phyloP scores from a whole-genome alignment of 2,113 vertebrate species.

The Solea senegalensis region DNA sequence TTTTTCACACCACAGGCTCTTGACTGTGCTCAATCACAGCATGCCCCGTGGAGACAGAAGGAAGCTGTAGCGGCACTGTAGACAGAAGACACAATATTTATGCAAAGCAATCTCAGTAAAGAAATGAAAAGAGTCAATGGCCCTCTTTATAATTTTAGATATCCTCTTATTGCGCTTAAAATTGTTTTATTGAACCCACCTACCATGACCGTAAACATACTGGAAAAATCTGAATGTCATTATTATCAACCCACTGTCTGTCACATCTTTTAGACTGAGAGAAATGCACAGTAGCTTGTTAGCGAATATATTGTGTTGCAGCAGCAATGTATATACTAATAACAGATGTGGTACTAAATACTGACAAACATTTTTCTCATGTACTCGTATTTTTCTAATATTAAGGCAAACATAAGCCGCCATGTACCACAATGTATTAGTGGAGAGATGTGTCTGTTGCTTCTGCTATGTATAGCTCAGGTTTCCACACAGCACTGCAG shows the following conservation, averaged over 20 bases:
- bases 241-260: not conserved
- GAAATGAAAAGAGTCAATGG: conserved; percentile 5
- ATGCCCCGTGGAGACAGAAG: not conserved
- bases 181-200: not conserved
- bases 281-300: not conserved
- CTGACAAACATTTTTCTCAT: no score
- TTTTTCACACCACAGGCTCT: conserved; percentile 4
- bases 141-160: not conserved
- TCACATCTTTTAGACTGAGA: not conserved
- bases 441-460: conserved; percentile 6
- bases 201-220: not conserved
- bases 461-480: conserved; percentile 4
- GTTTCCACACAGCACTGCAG: conserved; percentile 6
- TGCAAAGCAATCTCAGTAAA: not conserved
- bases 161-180: not conserved
- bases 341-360: not conserved
- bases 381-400: no score
- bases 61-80: conserved; percentile 8
- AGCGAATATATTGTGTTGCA: conserved; percentile 2
- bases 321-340: not conserved
- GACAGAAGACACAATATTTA: conserved; percentile 9
- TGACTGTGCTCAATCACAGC: conserved; percentile 10
- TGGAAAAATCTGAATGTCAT: not conserved
- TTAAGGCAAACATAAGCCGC: no score
- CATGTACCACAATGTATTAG: not conserved